These are phyloP conservation scores for Drosophila mulleri DNA, from an alignment of 2,888 invertebrate genomes.

Conservation along the genomic window DNA sequence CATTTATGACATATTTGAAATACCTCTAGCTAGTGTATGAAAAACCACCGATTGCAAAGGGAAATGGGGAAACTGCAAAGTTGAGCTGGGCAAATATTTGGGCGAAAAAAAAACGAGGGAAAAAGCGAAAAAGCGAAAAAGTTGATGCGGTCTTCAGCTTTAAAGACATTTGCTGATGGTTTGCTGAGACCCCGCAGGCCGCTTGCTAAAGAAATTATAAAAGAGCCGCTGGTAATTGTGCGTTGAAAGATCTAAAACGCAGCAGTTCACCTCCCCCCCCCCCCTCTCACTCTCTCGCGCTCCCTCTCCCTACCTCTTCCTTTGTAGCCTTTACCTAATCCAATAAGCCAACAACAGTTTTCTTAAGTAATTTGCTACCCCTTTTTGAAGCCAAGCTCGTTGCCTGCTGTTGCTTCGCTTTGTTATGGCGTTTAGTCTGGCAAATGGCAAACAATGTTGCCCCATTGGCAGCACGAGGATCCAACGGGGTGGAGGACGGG, in stretches of 20 bases:
- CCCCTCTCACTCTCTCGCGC: not conserved
- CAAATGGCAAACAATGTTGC: slow-evolving; percentile 75
- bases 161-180: slow-evolving; percentile 42
- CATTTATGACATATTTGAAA: not conserved
- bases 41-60: slow-evolving; percentile 22
- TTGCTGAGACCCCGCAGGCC: slow-evolving; percentile 22
- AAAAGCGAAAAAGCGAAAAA: not conserved
- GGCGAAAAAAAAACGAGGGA: not conserved
- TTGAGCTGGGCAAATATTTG: slow-evolving; percentile 27
- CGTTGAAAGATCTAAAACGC: slow-evolving; percentile 70
- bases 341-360: slow-evolving; percentile 80
- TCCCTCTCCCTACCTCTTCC: not conserved
- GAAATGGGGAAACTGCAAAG: not conserved
- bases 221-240: slow-evolving; percentile 79
- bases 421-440: slow-evolving; percentile 74
- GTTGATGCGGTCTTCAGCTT: slow-evolving; percentile 25
- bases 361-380: slow-evolving; percentile 76
- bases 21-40: slow-evolving; percentile 1
- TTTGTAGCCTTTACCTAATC: slow-evolving; percentile 58
- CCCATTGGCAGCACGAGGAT: slow-evolving; percentile 26
- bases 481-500: no score
- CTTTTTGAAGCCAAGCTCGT: slow-evolving; percentile 23
- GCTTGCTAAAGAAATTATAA: slow-evolving; percentile 69
- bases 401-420: slow-evolving; percentile 47
- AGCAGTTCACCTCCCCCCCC: slow-evolving; percentile 1